These are phyloP conservation scores for Gambelia wislizenii DNA, from an alignment of 2,797 vertebrate genomes.

Conservation along the genomic window DNA sequence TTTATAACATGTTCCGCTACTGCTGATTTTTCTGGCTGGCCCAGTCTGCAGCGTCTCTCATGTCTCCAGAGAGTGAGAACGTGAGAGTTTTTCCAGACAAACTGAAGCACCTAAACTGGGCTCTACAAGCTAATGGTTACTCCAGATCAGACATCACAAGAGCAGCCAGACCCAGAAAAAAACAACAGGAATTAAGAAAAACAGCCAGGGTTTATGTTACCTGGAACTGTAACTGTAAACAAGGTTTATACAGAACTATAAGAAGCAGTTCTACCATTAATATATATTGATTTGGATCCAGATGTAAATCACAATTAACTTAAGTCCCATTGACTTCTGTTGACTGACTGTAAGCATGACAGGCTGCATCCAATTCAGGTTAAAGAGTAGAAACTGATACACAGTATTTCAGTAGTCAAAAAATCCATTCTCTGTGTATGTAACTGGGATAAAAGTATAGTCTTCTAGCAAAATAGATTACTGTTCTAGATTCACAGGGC, in stretches of 20 bases:
- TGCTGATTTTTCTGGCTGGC: too few species aligned
- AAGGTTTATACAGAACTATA: too few species aligned
- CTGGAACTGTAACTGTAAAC: not conserved
- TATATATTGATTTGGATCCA: not conserved
- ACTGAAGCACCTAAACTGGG: too few species aligned
- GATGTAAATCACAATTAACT: not conserved
- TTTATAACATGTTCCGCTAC: too few species aligned
- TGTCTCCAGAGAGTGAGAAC: too few species aligned
- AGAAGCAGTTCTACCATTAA: not conserved
- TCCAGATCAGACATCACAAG: too few species aligned
- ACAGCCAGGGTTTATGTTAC: not conserved
- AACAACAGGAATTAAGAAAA: too few species aligned
- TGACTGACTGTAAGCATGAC: not conserved
- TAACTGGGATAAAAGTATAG: not conserved
- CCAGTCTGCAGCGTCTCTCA: too few species aligned
- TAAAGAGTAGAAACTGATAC: not conserved
- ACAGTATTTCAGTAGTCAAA: not conserved
- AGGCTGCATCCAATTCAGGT: not conserved
- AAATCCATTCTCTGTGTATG: not conserved
- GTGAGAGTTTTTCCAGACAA: too few species aligned
- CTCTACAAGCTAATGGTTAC: too few species aligned
- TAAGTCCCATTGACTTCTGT: not conserved
- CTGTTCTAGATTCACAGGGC: not conserved
- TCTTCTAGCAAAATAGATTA: not conserved
- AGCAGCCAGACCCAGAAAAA: too few species aligned